Evolutionary conservation across 1,140 invertebrate genomes (phyloP).

Genomic region (Cydia pomonella): DNA sequence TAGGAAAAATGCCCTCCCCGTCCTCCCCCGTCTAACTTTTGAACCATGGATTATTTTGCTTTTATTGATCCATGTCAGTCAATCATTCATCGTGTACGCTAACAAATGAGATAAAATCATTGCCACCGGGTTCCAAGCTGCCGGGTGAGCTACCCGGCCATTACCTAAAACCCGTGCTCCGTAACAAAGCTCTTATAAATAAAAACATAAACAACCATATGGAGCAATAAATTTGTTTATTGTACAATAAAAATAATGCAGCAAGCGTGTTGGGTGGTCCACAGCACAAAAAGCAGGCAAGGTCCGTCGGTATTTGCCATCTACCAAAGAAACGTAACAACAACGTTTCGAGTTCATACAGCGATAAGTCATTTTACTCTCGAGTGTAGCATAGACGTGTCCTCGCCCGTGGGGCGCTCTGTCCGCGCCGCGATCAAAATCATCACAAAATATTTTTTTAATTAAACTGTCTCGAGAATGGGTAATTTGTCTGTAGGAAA

Average conservation of each 20-base stretch:
- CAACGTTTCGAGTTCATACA: background rate
- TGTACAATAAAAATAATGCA: slow-evolving; percentile 79
- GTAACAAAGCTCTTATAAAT: slow-evolving; percentile 75
- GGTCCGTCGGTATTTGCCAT: slow-evolving; percentile 48
- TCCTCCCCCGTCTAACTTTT: too few relatives aligned
- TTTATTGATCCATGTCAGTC: background rate
- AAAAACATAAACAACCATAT: slow-evolving; percentile 78
- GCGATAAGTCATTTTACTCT: slow-evolving; percentile 44
- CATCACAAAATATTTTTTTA: slow-evolving; percentile 33
- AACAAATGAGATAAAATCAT: slow-evolving; percentile 29
- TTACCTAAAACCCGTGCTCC: slow-evolving; percentile 57
- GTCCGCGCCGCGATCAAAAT: slow-evolving; percentile 36
- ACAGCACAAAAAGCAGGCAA: slow-evolving; percentile 64
- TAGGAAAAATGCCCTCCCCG: too few relatives aligned
- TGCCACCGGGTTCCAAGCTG: slow-evolving; percentile 33
- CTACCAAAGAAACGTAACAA: slow-evolving; percentile 13
- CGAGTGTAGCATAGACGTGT: slow-evolving; percentile 51
- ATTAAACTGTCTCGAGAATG: slow-evolving; percentile 29
- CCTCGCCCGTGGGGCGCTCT: slow-evolving; percentile 40
- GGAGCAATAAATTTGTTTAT: slow-evolving; percentile 80
- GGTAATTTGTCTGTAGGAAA: slow-evolving; percentile 26
- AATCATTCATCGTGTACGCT: background rate
- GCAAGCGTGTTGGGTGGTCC: slow-evolving; percentile 74
- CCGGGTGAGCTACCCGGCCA: slow-evolving; percentile 53
- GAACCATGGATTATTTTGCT: background rate